A percentile compares a stretch with the other conserved stretches of the same genome.
These are phyloP conservation scores for Lochmaea crataegi DNA, from an alignment of 2,888 invertebrate species.

Conservation along the genomic window DNA sequence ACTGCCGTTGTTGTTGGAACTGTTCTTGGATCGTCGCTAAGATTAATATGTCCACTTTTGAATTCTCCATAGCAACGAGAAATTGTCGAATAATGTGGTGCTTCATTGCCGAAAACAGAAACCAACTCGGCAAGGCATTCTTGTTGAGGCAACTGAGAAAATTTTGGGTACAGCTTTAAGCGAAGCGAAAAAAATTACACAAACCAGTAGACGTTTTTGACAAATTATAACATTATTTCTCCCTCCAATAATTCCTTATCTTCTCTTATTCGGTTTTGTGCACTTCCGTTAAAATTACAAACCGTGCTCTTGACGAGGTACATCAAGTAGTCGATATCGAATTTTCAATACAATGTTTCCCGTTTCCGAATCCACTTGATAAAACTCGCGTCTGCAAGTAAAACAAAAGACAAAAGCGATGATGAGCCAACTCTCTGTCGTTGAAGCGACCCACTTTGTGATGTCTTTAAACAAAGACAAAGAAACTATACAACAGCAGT, in stretches of 20 bases:
- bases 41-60: no score
- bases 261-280: conserved; percentile 5
- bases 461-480: conserved; percentile 44
- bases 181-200: no score
- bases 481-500: conserved; percentile 36
- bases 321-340: conserved; percentile 40
- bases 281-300: conserved; percentile 23
- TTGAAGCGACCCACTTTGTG: conserved; percentile 39
- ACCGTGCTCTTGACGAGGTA: conserved; percentile 23
- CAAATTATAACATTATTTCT: no score
- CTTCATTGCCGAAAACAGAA: no score
- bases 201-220: no score
- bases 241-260: neutral
- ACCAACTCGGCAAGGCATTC: no score
- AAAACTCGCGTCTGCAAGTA: conserved; percentile 45
- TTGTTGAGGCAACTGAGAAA: no score
- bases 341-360: conserved; percentile 44
- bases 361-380: conserved; percentile 39
- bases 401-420: conserved; percentile 42
- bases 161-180: no score
- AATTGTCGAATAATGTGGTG: no score
- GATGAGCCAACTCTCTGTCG: conserved; percentile 47
- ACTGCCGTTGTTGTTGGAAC: no score
- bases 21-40: no score
- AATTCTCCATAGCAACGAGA: no score